Conservation (phyloP, 2,113 vertebrate genomes). For the Myotis brandtii region DNA sequence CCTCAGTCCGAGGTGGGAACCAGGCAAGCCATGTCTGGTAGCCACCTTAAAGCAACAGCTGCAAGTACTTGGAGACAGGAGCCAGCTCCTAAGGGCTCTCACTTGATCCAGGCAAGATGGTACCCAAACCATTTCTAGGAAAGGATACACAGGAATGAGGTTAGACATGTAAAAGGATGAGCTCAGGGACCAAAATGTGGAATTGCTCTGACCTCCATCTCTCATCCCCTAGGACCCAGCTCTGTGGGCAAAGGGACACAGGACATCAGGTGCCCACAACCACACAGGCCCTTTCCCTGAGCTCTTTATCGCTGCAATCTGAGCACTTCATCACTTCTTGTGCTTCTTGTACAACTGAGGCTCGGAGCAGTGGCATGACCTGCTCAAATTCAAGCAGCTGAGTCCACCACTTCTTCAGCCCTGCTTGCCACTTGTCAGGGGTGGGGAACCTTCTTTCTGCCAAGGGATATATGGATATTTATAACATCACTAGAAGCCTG, state of each 20-base stretch:
- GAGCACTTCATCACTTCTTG: not conserved
- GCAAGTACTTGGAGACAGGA: not conserved
- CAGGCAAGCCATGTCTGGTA: not conserved
- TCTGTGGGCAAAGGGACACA: not conserved
- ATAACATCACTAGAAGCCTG: too few species aligned
- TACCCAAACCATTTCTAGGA: not conserved
- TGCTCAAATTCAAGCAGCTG: not conserved
- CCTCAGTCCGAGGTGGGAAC: not conserved
- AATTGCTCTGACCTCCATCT: not conserved
- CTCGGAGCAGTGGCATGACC: not conserved
- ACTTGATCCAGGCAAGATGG: not conserved
- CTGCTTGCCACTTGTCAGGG: not conserved
- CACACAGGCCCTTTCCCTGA: not conserved
- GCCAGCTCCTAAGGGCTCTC: not conserved
- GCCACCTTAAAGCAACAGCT: not conserved
- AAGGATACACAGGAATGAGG: not conserved
- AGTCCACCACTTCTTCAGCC: not conserved
- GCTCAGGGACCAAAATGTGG: not conserved
- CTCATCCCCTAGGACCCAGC: not conserved
- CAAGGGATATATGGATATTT: too few species aligned
- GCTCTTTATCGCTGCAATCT: not conserved
- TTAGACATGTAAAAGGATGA: fast-evolving
- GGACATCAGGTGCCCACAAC: not conserved
- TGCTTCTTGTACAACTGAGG: not conserved
- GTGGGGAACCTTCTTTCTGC: too few species aligned